Base-by-base conservation (phyloP, 2,888 invertebrate genomes). In the Scaptomyza reducta region DNA sequence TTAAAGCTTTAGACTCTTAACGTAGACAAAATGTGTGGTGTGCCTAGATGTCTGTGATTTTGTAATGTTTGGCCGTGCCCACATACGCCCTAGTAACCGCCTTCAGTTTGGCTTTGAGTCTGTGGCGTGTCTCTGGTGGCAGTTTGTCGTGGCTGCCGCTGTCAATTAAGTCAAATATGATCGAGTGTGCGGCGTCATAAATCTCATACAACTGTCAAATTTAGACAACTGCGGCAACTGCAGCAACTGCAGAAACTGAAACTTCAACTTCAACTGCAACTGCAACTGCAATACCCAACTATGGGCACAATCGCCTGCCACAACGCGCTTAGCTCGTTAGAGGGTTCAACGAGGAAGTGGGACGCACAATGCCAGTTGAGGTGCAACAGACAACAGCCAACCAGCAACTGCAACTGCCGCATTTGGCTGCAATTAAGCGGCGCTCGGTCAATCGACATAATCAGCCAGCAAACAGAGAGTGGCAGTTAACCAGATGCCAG, bases 131-230 rank as follows among this genome's bases (percentile, higher is more conserved):
- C 62, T 63, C 62, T 79, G 65, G 67, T 81, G 87, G 80, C 87
- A 87, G 77, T 84, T 83, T 87, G 87, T 83, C 87, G 81, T 83
- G 81, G 84, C 87, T 81, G 87, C 70, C 70, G 86, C 86, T 79
- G 86, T 79, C 86, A 69, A 79, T 82, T 81, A 87, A 81, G 87
- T 87, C 85, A 81, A 81, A 87, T 81, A 81, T 84, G 81, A 81
- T 87, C 87, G 84, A 87, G 81, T 80, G 87, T 73, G 76, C 77
- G 76, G 80, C 82, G 78, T 77, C 82, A 82, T 87, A 84, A 84
- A 80, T 87, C 85, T 84, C 81, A 80, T 61, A 76, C 77, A 73
- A 83, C 80, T 79, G 84, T 80, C 77, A 77, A 70, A 77, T 77
- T 77, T 74, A 57, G 76, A 79, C 79, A 83, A 79, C 83, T 79